Base-by-base conservation (phyloP, 2,113 vertebrate species). In the Limnothrissa miodon region DNA sequence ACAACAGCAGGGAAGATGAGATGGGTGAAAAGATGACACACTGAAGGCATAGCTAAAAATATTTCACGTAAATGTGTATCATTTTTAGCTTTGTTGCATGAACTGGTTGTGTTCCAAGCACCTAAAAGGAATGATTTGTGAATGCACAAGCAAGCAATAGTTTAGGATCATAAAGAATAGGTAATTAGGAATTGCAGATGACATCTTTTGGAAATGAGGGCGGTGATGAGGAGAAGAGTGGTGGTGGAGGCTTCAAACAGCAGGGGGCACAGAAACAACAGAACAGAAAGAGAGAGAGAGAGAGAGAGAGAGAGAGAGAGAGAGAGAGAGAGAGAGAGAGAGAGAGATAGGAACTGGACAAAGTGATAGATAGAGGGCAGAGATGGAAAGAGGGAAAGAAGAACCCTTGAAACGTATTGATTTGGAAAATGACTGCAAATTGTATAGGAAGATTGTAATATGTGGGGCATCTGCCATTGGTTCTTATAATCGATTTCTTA, bases 51-150 rank as follows among this genome's bases (percentile, higher is more conserved):
- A 19, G 48, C 19, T 56, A 23, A 5, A 56, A 56, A 56, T 56
- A 56, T 56, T 56, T 48, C 10, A 48, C 1, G 11, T 48, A 48
- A 15, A 48, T 48, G 15, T 48, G 46, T 48, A 15, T 13, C 10
- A 11, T 1, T 21, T 56, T 56, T 23, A 5, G 42, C 42, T 23
- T 56, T 56, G 51, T 23, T 19, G 51, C 21, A 23, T 53, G 51
- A 6, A 53, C 51, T 23, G 51, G 51, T 53, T 53, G 21, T 53
- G 19, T 53, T 56, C 45, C n/a, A 56, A 23, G 36, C 79, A 36
- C 45, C 4, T 39, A 21, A 82, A 74, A 45, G 85, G 89, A 90
- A 90, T 91, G 88, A 91, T 83, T 85, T 87, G 85, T 86, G 89
- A 87, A 23, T 56, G 51, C 21, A 23, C 23, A 56, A 21, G 51